phyloP scores from a whole-genome alignment of 2,113 vertebrate genomes.

The Rhodinocichla rosea region DNA sequence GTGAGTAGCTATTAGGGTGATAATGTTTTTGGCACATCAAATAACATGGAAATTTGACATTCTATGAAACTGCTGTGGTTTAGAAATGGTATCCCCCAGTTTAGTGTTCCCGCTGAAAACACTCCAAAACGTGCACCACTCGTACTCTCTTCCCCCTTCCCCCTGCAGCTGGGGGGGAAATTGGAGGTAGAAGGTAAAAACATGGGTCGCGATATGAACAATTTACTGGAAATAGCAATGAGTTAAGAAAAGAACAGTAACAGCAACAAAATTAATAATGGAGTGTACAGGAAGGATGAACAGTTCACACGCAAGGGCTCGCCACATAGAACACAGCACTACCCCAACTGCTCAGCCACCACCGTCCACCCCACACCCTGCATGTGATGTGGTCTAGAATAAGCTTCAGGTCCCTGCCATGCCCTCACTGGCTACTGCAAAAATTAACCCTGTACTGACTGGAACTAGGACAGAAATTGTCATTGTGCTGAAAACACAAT shows the following conservation, averaged over 20 bases:
- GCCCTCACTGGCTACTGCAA: not conserved
- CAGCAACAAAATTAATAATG: not conserved
- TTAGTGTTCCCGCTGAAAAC: not conserved
- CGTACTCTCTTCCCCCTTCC: not conserved
- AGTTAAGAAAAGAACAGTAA: not conserved
- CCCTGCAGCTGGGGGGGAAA: not conserved
- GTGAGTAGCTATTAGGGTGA: not conserved
- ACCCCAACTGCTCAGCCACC: not conserved
- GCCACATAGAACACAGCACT: not conserved
- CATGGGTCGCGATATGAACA: not conserved
- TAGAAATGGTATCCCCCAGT: not conserved
- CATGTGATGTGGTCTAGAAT: not conserved
- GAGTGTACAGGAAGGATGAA: not conserved
- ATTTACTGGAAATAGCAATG: not conserved
- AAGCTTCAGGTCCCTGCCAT: not conserved
- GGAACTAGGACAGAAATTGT: not conserved
- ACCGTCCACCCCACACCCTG: not conserved
- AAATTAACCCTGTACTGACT: not conserved
- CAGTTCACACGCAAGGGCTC: fast-evolving
- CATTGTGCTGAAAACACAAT: not conserved
- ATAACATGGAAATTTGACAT: not conserved
- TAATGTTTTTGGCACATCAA: not conserved
- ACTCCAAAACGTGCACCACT: not conserved
- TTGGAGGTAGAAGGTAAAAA: not conserved
- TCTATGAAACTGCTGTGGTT: not conserved